Evolutionary conservation across 2,113 vertebrate genomes (phyloP).

Genomic region (Dipodomys stephensi): DNA sequence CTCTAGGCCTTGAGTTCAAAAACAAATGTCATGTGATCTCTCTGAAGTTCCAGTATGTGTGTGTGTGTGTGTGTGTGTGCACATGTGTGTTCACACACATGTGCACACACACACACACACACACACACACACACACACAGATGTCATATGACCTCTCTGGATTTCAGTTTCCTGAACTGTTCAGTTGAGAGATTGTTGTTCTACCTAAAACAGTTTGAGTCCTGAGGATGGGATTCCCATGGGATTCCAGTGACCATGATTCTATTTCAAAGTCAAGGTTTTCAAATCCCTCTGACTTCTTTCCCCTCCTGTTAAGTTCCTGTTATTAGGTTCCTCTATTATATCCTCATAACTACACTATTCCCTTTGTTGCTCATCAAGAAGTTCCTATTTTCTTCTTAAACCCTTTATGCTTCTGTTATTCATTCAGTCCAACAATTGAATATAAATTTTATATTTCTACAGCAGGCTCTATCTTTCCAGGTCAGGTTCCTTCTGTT

Average conservation of each 20-base stretch:
- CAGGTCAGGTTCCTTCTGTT: not conserved
- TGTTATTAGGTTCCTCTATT: not conserved
- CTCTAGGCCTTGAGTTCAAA: no score
- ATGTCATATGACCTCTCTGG: not conserved
- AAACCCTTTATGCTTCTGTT: not conserved
- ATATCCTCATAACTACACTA: not conserved
- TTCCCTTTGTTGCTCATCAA: not conserved
- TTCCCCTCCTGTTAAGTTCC: constrained; percentile 14
- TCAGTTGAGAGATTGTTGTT: not conserved
- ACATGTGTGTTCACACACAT: no score
- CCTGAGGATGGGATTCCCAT: not conserved
- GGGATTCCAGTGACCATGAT: not conserved
- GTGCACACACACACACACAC: no score
- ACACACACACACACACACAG: no score
- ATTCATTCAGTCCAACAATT: constrained; percentile 17
- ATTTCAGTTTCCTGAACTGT: constrained; percentile 37
- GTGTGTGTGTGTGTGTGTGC: no score
- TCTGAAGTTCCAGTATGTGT: no score
- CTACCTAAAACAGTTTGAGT: not conserved
- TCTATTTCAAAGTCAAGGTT: constrained; percentile 30
- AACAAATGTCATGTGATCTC: no score
- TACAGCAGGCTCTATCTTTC: not conserved
- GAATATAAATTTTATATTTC: not conserved
- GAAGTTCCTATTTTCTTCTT: constrained; percentile 5
- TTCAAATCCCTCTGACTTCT: constrained; percentile 40